These are phyloP conservation scores for Drosophila koepferae DNA, from an alignment of 2,888 invertebrate species.

Conservation along the genomic window DNA sequence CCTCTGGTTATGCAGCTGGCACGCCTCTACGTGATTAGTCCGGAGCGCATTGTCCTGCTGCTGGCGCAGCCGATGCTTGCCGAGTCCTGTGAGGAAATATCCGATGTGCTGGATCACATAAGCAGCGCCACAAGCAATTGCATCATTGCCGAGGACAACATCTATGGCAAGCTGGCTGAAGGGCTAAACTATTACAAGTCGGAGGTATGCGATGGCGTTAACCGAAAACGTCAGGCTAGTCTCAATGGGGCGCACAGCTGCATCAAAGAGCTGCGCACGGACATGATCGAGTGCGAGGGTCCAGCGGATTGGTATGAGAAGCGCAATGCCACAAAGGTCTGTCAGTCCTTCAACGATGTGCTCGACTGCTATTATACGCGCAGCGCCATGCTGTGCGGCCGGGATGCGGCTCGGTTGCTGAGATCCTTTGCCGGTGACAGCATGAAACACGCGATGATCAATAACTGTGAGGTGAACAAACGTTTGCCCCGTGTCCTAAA, in stretches of 20 bases:
- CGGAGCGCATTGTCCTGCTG: slow-evolving; percentile 86
- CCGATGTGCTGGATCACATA: slow-evolving; percentile 83
- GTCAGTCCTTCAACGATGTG: slow-evolving; percentile 85
- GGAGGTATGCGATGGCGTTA: slow-evolving; percentile 83
- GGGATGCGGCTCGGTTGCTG: slow-evolving; percentile 84
- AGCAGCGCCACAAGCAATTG: slow-evolving; percentile 84
- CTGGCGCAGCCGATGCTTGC: slow-evolving; percentile 84
- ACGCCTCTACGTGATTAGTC: slow-evolving; percentile 86
- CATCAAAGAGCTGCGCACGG: slow-evolving; percentile 85
- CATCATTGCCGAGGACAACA: slow-evolving; percentile 83
- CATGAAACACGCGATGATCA: slow-evolving; percentile 60
- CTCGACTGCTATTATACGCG: slow-evolving; percentile 86
- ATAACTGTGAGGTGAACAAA: slow-evolving; percentile 67
- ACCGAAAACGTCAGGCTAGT: slow-evolving; percentile 64
- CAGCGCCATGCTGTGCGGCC: slow-evolving; percentile 86
- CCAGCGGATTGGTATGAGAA: slow-evolving; percentile 87
- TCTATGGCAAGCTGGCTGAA: slow-evolving; percentile 85
- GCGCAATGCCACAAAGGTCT: slow-evolving; percentile 83
- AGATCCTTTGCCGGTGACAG: slow-evolving; percentile 75
- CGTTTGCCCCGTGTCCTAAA: slow-evolving; percentile 77
- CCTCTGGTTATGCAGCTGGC: slow-evolving; percentile 86
- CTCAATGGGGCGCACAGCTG: slow-evolving; percentile 84
- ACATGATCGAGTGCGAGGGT: slow-evolving; percentile 86
- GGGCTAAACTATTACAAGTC: slow-evolving; percentile 85
- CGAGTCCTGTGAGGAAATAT: slow-evolving; percentile 71